Conservation (phyloP, 1,140 invertebrate species). For the Episyrphus balteatus region DNA sequence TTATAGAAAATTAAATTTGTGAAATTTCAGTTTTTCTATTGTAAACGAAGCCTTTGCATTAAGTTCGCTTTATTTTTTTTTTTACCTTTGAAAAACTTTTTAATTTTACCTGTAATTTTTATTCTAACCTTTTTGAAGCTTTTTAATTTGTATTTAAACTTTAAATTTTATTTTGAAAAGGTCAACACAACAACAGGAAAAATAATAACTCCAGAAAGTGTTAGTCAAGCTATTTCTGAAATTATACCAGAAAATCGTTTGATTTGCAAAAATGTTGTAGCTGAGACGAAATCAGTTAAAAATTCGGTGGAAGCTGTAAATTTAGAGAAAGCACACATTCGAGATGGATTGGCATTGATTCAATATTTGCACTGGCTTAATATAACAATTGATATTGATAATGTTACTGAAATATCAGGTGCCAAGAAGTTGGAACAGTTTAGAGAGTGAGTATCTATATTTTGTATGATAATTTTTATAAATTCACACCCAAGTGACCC, state of each 20-base stretch:
- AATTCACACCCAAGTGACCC: too few relatives aligned
- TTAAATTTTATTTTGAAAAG: background rate
- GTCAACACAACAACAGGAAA: constrained; percentile 23
- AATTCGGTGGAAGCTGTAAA: constrained; percentile 73
- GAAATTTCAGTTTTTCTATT: too few relatives aligned
- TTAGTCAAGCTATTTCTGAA: constrained; percentile 51
- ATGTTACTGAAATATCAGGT: constrained; percentile 71
- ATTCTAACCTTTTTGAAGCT: background rate
- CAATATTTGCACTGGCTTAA: constrained; percentile 86
- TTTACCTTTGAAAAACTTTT: too few relatives aligned
- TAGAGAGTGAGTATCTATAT: constrained; percentile 30
- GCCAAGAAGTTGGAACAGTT: constrained; percentile 68
- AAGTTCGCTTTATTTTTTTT: too few relatives aligned
- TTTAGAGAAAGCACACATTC: constrained; percentile 71
- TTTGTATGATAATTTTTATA: too few relatives aligned
- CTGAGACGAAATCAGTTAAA: constrained; percentile 76
- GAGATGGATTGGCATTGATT: constrained; percentile 77
- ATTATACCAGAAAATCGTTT: constrained; percentile 42
- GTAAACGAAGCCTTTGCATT: too few relatives aligned
- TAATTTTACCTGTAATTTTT: too few relatives aligned
- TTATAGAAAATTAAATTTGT: too few relatives aligned
- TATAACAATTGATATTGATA: constrained; percentile 47
- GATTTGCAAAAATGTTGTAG: constrained; percentile 31
- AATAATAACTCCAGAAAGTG: constrained; percentile 51
- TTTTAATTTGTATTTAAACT: background rate